Conservation (phyloP, 2,113 vertebrate species). For the Hemibates koningsi region DNA sequence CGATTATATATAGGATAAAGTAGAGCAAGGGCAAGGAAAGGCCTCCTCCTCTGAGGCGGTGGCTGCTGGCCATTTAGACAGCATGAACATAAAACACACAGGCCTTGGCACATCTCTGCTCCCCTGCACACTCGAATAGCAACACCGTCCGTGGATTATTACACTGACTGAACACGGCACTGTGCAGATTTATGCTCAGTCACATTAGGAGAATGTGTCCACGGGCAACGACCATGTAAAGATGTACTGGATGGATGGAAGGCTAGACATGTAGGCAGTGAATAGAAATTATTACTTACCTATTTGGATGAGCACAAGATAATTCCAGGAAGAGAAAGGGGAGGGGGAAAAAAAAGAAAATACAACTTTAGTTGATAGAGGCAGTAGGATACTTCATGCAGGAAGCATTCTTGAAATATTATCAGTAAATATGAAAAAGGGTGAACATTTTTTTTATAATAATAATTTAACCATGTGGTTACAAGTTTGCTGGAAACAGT, state of each 20-base stretch:
- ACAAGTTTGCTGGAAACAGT: background rate
- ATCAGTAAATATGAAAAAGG: background rate
- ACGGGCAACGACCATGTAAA: background rate
- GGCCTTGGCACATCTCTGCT: constrained; percentile 24
- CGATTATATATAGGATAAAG: constrained; percentile 21
- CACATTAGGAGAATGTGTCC: background rate
- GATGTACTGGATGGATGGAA: background rate
- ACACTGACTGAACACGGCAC: constrained; percentile 32
- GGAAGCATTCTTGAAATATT: background rate
- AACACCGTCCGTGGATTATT: constrained; percentile 45
- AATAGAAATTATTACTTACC: constrained; percentile 36
- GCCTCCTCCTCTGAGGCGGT: constrained; percentile 16
- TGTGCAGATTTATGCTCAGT: constrained; percentile 38
- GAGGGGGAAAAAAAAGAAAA: background rate
- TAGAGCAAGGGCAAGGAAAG: constrained; percentile 27
- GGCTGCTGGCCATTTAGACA: constrained; percentile 34
- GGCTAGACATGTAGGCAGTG: background rate
- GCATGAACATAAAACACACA: constrained; percentile 34
- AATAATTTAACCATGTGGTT: background rate
- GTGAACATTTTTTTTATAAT: background rate
- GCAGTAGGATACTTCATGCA: background rate
- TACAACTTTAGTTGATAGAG: background rate
- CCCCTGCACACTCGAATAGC: constrained; percentile 39
- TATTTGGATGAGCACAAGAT: background rate
- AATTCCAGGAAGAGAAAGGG: background rate